Evolutionary conservation across 2,113 vertebrate species (phyloP), one percentile per base, ranked within the genome.

Genomic region (Apistogramma diplotaenia): DNA sequence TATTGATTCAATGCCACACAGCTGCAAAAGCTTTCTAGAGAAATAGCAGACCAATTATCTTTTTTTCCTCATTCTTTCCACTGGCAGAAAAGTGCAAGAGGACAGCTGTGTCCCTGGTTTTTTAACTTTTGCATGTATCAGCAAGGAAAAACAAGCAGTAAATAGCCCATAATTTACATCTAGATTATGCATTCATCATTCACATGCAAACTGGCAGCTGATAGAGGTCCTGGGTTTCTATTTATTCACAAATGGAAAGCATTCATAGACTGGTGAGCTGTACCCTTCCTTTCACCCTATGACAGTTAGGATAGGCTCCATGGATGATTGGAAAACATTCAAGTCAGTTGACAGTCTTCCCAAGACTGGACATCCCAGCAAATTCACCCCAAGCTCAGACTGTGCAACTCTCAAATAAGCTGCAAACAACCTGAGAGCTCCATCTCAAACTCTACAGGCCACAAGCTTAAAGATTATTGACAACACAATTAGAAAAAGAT

Each of bases 1-100:
- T 21, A 54, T 67, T 58, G 78, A 83, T 70, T 76, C 78, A 59
- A 51, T 81, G 75, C 72, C 82, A 78, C 83, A 78, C 93, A 94
- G 93, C 93, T 93, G 93, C 88, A 90, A 82, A 86, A 84, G 73
- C 76, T 87, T 88, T 91, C 79, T 79, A 78, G 25, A 58, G 37
- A 78, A 92, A 90, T 54, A 85, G 86, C 25, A 33, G 65, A 59
- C 51, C 84, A 85, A 85, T 89, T 82, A 88, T 90, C 81, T 82
- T 35, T 46, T 89, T 87, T 37, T 74, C 73, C 21, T 77, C 15
- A 23, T 46, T 67, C 55, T 90, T 86, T 90, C 84, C 84, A 58
- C 85, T 90, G 90, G 78, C 83, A 78, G 40, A 75, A 53, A 58
- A 29, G 55, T 12, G 40, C 16, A 12, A 76, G 76, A 86, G 77